Evolutionary conservation across 2,888 invertebrate genomes (phyloP).

Genomic region (Oithona nana): DNA sequence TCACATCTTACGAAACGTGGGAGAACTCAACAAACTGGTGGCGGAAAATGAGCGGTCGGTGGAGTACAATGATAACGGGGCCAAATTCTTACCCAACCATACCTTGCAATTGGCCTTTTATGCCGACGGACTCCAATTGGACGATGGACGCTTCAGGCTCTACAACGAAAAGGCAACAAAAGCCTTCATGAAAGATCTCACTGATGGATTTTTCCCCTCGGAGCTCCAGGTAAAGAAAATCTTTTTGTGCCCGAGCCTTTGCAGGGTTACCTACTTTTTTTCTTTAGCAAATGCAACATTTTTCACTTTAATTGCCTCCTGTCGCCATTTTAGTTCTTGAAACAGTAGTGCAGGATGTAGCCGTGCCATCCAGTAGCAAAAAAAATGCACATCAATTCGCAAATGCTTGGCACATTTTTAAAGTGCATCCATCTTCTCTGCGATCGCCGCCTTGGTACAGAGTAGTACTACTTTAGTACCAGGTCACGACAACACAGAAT

Average conservation of each 20-base stretch:
- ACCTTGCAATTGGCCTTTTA: background rate
- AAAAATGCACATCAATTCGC: no score
- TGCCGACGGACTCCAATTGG: constrained; percentile 6
- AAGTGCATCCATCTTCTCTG: no score
- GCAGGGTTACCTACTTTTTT: background rate
- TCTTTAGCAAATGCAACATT: no score
- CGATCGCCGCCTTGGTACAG: no score
- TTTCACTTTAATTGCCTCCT: no score
- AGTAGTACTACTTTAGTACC: no score
- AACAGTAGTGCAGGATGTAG: no score
- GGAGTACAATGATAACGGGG: background rate
- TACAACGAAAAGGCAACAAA: background rate
- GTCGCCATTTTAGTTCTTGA: no score
- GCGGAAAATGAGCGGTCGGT: background rate
- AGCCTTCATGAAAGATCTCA: constrained; percentile 3
- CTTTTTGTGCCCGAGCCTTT: background rate
- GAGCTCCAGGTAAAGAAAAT: constrained; percentile 1
- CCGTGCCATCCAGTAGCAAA: no score
- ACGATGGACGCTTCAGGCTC: background rate
- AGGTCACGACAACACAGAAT: no score
- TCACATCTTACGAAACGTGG: background rate
- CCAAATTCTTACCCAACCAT: background rate
- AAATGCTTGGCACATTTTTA: no score
- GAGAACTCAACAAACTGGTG: background rate
- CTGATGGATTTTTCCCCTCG: constrained; percentile 10